A percentile compares a stretch with the other conserved stretches of the same genome.
phyloP scores from a whole-genome alignment of 2,888 invertebrate species.

The Euclidia mi region DNA sequence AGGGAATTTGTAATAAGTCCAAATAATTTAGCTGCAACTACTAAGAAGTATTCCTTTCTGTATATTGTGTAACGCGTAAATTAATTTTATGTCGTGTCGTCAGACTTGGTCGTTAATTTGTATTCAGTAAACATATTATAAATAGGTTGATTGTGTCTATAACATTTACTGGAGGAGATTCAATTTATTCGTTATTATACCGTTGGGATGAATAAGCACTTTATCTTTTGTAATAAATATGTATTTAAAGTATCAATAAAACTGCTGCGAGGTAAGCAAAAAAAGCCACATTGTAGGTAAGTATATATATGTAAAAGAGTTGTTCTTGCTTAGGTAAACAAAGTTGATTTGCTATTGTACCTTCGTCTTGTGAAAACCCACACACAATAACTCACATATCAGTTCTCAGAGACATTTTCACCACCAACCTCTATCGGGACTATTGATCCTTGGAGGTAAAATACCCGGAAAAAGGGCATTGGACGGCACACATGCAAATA shows the following conservation, averaged over 20 bases:
- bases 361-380: not conserved
- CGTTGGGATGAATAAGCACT: constrained; percentile 6
- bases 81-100: not conserved
- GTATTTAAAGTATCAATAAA: constrained; percentile 9
- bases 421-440: constrained; percentile 21
- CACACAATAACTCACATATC: not conserved
- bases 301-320: not conserved
- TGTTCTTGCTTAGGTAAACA: not conserved
- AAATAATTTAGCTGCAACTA: constrained; percentile 31
- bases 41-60: constrained; percentile 14
- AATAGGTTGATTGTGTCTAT: constrained; percentile 6
- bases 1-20: constrained; percentile 51
- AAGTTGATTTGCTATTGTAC: not conserved
- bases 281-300: not conserved
- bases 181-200: constrained; percentile 5
- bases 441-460: constrained; percentile 27
- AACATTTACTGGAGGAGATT: constrained; percentile 3
- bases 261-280: not conserved
- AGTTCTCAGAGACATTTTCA: not conserved
- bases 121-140: constrained; percentile 7
- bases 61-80: not conserved
- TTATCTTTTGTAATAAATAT: constrained; percentile 5
- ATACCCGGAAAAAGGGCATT: constrained; percentile 31
- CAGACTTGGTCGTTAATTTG: constrained; percentile 3
- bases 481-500: constrained; percentile 29